phyloP scores from a whole-genome alignment of 2,888 invertebrate genomes.

The Apotomis betuletana region DNA sequence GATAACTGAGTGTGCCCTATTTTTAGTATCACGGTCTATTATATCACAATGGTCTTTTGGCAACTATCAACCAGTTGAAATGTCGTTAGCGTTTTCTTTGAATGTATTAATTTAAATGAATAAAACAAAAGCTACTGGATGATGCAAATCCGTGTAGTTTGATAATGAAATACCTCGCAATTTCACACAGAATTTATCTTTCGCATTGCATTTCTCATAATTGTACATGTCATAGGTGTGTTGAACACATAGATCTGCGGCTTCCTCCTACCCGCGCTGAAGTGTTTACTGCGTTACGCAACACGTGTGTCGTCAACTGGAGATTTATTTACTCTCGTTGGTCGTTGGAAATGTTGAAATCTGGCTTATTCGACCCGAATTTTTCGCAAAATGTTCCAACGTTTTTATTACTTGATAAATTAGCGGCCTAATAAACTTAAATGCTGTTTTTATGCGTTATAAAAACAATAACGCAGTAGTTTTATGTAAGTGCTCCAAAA shows the following conservation, averaged over 20 bases:
- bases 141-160: not conserved
- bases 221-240: constrained; percentile 30
- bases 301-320: constrained; percentile 48
- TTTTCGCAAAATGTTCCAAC: constrained; percentile 51
- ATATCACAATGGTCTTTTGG: constrained; percentile 55
- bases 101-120: not conserved
- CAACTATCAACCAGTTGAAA: constrained; percentile 44
- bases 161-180: not conserved
- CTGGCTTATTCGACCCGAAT: constrained; percentile 50
- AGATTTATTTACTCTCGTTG: constrained; percentile 56
- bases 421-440: constrained; percentile 54
- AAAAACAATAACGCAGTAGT: constrained; percentile 53
- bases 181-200: not conserved
- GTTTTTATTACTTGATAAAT: constrained; percentile 56
- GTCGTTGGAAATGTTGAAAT: constrained; percentile 53
- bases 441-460: constrained; percentile 56
- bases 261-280: constrained; percentile 52
- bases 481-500: constrained; percentile 70
- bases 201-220: not conserved
- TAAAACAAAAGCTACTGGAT: not conserved
- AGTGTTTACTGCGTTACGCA: constrained; percentile 57
- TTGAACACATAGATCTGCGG: constrained; percentile 53
- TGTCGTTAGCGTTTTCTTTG: constrained; percentile 19
- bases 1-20: constrained; percentile 62
- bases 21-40: constrained; percentile 57